phyloP scores from a whole-genome alignment of 2,797 vertebrate genomes.

The Lacerta agilis region DNA sequence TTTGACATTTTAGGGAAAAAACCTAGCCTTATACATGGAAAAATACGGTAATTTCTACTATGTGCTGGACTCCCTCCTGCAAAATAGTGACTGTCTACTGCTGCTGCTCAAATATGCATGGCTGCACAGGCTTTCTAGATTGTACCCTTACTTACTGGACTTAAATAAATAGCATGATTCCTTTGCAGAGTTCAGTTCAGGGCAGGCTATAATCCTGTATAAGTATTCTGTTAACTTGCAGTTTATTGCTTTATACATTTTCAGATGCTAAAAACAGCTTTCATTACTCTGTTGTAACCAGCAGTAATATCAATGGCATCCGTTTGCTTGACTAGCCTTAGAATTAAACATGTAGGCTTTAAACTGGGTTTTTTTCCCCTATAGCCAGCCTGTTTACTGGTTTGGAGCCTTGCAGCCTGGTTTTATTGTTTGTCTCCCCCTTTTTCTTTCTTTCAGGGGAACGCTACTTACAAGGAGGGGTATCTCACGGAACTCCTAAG shows the following conservation, averaged over 20 bases:
- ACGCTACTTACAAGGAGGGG: accelerated
- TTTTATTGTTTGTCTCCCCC: background rate
- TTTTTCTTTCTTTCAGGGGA: slow-evolving; percentile 48
- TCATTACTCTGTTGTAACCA: background rate
- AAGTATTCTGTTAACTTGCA: background rate
- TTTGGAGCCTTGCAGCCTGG: background rate
- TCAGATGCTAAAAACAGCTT: background rate
- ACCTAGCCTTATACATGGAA: too few species aligned
- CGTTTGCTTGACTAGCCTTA: background rate
- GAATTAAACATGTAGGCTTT: background rate
- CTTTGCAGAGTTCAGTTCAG: background rate
- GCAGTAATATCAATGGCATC: background rate
- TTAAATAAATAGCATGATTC: background rate
- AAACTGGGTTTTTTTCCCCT: background rate
- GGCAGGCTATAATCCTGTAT: too few species aligned
- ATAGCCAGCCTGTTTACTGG: background rate
- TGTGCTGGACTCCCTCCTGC: too few species aligned
- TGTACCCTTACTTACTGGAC: background rate
- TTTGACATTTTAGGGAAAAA: too few species aligned
- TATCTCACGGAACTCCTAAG: background rate
- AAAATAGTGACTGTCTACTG: too few species aligned
- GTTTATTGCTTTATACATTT: background rate
- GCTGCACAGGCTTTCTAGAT: too few species aligned
- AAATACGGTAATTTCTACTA: too few species aligned
- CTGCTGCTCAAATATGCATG: background rate